Base-by-base conservation (phyloP, 2,113 vertebrate genomes). In the Mesoclemmys tuberculata region DNA sequence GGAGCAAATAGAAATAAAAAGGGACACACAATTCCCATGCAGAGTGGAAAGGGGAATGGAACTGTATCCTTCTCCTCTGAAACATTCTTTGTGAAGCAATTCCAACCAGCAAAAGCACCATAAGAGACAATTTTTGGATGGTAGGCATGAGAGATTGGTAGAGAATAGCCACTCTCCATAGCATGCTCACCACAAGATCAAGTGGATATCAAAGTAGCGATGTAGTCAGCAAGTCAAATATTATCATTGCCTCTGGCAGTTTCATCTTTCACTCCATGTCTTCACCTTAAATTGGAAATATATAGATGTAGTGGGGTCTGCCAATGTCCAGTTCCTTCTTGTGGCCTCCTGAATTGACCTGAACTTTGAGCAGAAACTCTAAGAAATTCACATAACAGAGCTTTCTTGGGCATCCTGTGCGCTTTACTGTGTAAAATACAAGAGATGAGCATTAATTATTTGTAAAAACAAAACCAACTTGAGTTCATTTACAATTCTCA, bases 401-500 rank as follows among this genome's bases (percentile, higher is more conserved):
- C 18, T n/a, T n/a, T 10, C 13, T 5, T 4, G 26, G 56, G 8
- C 1, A 78, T 52, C 18, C 3, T 93, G 88, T 41, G 74, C 54
- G 2, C 31, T 5, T 41, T 18, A 81, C 82, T 2, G 48, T 22
- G 1, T 46, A 16, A 27, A 8, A 78, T 5, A 48, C 2, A 41
- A 46, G 19, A 18, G 22, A 9, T 58, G 24, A n/a, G 1, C 1
- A 48, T 55, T n/a, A 78, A 26, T 41, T 0, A 0, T 35, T 82
- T 71, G 1, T 24, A 82, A 71, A 71, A 71, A 21, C 35, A 27
- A 48, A 84, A 80, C 22, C 0, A 3, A 4, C 41, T 18, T 27
- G n/a, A 31, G 2, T 3, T 49, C 0, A 54, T 83, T 78, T 84
- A 41, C 4, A n/a, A 90, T 88, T 2, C 61, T 61, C 5, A 80